phyloP scores from a whole-genome alignment of 2,888 invertebrate genomes.

The Phalera bucephala region DNA sequence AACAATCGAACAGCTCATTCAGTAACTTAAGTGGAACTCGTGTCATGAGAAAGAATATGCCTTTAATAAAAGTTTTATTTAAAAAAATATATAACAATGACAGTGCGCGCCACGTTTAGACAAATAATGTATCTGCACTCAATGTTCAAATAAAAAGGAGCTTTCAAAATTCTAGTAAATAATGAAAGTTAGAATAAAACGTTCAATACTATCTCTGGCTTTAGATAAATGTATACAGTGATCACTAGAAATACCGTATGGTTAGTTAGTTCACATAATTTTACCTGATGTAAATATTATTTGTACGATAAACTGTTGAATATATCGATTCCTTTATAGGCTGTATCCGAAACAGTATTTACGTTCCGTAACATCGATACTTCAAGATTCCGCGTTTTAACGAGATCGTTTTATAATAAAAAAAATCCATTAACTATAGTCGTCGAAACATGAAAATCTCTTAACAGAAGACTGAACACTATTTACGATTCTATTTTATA shows the following conservation, averaged over 20 bases:
- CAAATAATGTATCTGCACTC: conserved; percentile 80
- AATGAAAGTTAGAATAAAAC: conserved; percentile 75
- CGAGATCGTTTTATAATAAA: conserved; percentile 24
- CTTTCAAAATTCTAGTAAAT: conserved; percentile 80
- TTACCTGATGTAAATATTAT: conserved; percentile 62
- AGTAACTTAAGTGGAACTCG: no score
- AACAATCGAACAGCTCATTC: no score
- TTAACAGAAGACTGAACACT: conserved; percentile 80
- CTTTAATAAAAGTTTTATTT: no score
- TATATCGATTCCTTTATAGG: conserved; percentile 46
- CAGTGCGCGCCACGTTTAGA: conserved; percentile 79
- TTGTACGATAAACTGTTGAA: conserved; percentile 55
- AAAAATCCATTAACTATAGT: conserved; percentile 39
- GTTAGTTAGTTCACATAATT: conserved; percentile 39
- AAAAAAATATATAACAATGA: no score
- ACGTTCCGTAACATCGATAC: conserved; percentile 20
- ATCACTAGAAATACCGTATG: conserved; percentile 59
- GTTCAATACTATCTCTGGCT: conserved; percentile 77
- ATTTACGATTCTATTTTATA: conserved; percentile 81
- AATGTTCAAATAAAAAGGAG: conserved; percentile 83
- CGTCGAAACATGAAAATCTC: conserved; percentile 52
- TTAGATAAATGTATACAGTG: conserved; percentile 82
- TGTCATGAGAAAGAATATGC: no score
- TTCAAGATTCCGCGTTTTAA: conserved; percentile 28
- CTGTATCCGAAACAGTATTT: conserved; percentile 41